Evolutionary conservation across 2,888 invertebrate species (phyloP), one percentile per base, ranked within the genome.

Genomic region (Bellardia bayeri): DNA sequence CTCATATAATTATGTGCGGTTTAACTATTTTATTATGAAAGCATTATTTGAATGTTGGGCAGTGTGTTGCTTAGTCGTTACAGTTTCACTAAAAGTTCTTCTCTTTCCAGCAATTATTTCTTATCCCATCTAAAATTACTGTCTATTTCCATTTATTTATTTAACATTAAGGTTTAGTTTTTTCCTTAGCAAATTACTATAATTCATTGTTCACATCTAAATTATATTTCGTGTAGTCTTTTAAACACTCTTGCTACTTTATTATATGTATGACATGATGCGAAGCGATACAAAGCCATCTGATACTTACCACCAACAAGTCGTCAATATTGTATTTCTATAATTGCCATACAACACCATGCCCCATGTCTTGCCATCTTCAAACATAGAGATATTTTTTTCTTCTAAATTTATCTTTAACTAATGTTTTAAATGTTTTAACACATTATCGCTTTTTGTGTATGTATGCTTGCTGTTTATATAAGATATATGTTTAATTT

Each of bases 361-460:
- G 16, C 23, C 11, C 49, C 16, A 66, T 37, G 56, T 61, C 58
- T 54, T 54, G 13, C 37, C 63, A 76, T 76, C 81, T 81, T 63
- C 63, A 83, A 69, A 58, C n/a, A 33, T 23, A 6, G 23, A 51
- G 14, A 63, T 51, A 40, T 13, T 69, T 40, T 58, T 54, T 42
- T 63, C 40, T 6, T 45, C 58, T 8, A 5, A 64, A 49, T 40
- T 75, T 40, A 63, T 30, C 45, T 72, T 42, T 56, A 71, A 71
- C 37, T 75, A 61, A 68, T 86, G 80, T 84, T 84, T 87, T n/a
- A n/a, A n/a, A 84, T 87, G 61, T 76, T 83, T 87, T 87, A 83
- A 81, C 87, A 87, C 87, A 87, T 87, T 87, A 87, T 81, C 83
- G 87, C 83, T 61, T 80, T 66, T 64, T 66, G n/a, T 68, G 23